A percentile compares a stretch with the other conserved stretches of the same genome.
These are phyloP conservation scores for Gallirallus australis DNA, from an alignment of 2,797 vertebrate genomes.

Conservation along the genomic window DNA sequence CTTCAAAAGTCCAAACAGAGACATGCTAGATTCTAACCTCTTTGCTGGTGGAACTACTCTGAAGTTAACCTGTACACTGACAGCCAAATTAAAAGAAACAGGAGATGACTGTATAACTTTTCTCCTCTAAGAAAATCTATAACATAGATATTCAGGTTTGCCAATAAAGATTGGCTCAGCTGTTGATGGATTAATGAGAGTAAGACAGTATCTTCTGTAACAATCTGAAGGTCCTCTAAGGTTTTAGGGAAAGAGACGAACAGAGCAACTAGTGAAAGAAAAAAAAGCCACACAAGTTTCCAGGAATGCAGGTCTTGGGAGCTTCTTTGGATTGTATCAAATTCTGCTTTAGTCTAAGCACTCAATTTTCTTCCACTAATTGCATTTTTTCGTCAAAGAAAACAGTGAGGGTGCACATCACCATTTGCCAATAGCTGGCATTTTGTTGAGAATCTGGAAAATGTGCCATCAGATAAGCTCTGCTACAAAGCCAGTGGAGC, in stretches of 20 bases:
- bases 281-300: neutral
- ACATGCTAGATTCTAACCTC: neutral
- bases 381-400: neutral
- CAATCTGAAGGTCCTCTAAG: neutral
- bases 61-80: neutral
- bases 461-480: neutral
- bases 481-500: neutral
- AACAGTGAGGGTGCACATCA: neutral
- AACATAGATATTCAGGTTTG: neutral
- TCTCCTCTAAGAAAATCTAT: neutral
- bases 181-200: neutral
- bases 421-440: neutral
- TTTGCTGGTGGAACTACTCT: neutral
- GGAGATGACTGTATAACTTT: neutral
- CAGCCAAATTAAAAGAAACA: neutral
- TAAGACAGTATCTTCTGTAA: neutral
- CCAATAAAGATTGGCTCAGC: neutral
- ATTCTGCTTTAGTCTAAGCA: neutral
- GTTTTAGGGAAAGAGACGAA: neutral
- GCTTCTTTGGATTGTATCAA: neutral
- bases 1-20: neutral
- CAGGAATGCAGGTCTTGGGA: neutral
- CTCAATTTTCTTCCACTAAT: neutral
- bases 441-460: neutral
- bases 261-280: neutral